Percentiles rank a stretch among this genome's conserved stretches.
Evolutionary conservation across 1,140 invertebrate species (phyloP).

Genomic region (Bursaphelenchus mucronatus): DNA sequence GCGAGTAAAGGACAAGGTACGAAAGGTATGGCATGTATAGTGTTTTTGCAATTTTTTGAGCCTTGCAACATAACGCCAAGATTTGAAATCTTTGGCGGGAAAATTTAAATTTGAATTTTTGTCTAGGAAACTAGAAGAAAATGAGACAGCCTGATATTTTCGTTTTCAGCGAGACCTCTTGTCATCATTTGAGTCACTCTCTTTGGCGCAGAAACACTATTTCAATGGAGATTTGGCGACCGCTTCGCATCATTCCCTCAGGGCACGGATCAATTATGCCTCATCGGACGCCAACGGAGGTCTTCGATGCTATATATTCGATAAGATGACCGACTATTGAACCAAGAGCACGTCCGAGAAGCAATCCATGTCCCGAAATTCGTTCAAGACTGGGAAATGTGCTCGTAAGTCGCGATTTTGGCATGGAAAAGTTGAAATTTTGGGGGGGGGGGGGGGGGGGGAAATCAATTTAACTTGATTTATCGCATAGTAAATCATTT

Average conservation of each 20-base stretch:
- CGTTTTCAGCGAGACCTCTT: no score
- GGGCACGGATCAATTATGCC: conserved; percentile 10
- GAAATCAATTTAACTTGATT: conserved; percentile 15
- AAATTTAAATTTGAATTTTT: no score
- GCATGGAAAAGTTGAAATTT: neutral
- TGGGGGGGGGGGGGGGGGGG: no score
- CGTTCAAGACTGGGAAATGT: conserved; percentile 60
- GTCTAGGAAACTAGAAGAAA: no score
- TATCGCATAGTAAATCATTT: neutral
- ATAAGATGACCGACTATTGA: conserved; percentile 59
- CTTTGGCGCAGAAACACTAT: neutral
- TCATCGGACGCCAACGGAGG: conserved; percentile 38
- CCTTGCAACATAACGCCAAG: no score
- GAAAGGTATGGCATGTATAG: no score
- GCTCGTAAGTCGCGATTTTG: conserved; percentile 55
- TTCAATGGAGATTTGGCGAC: neutral
- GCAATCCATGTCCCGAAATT: conserved; percentile 62
- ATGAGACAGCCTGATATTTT: no score
- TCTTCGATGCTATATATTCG: conserved; percentile 62
- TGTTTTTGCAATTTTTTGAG: no score
- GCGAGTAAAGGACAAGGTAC: no score
- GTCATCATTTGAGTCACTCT: no score
- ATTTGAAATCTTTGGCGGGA: no score
- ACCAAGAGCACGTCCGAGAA: conserved; percentile 58
- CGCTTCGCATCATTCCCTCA: conserved; percentile 12